Conservation (phyloP, 2,797 vertebrate genomes). For the Tauraco hartlaubi region DNA sequence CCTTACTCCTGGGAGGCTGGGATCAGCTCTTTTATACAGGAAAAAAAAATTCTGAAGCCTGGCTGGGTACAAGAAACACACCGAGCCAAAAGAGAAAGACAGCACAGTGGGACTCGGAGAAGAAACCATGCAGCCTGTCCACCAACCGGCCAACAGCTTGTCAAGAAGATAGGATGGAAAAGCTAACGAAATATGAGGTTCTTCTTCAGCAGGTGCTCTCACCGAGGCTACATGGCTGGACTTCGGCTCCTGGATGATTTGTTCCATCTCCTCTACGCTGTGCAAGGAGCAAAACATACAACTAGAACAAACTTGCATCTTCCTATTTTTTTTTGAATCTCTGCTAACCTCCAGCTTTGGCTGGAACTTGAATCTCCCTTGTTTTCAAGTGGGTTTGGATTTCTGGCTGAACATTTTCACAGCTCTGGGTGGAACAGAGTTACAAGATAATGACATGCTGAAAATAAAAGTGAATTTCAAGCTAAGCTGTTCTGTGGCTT, state of each 20-base stretch:
- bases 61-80: background rate
- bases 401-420: constrained; percentile 71
- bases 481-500: constrained; percentile 27
- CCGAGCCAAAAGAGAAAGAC: fast-evolving
- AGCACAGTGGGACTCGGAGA: fast-evolving
- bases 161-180: background rate
- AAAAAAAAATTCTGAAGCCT: background rate
- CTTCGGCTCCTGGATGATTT: background rate
- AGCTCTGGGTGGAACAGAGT: constrained; percentile 48
- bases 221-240: background rate
- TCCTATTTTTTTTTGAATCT: constrained; percentile 25
- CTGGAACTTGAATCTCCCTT: constrained; percentile 35
- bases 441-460: constrained; percentile 36
- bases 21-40: background rate
- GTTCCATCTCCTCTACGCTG: background rate
- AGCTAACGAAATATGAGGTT: background rate
- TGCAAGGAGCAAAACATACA: background rate
- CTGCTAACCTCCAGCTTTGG: constrained; percentile 23
- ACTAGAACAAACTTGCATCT: background rate
- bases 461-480: constrained; percentile 50
- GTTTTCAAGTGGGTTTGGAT: constrained; percentile 66
- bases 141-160: background rate
- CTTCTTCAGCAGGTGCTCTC: background rate
- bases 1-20: background rate
- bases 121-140: background rate